Base-by-base conservation (phyloP, 1,140 invertebrate species). In the Euwallacea similis region DNA sequence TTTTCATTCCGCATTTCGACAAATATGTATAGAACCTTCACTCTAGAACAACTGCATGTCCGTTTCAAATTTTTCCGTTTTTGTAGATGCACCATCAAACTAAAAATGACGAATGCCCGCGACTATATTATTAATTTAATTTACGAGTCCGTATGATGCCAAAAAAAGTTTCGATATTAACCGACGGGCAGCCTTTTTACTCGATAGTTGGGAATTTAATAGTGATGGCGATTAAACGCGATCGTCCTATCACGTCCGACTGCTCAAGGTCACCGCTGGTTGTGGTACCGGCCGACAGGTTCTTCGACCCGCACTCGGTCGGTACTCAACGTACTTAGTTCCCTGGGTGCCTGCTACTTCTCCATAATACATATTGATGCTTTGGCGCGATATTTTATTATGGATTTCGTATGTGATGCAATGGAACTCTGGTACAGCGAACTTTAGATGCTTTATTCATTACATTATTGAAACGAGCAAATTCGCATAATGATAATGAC, bases 161-260 rank as follows among this genome's bases (percentile, higher is more conserved):
- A 62, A 61, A 43, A 42, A 43, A 62, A 21, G 59, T n/a, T 7
- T 62, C 42, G n/a, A 62, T 62, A 41, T 43, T n/a, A 42, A 62
- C 21, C 11, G 59, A 11, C 59, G 42, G 21, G 33, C 42, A 42
- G 42, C 7, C 41, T 44, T 63, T 63, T 63, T 63, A 42, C 44
- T 65, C 41, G 42, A 65, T 53, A 54, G 63, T 65, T 65, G 21
- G 47, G 63, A 63, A 65, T 65, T 65, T 65, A 65, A 65, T 54
- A 16, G 47, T 65, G 21, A 33, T 11, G 46, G 33, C 50, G 47
- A 65, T 65, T 65, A 65, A 46, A 65, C 16, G 63, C 63, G 63
- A 50, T 54, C 41, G 46, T 50, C 15, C 63, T n/a, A 65, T 65
- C 63, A 54, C 63, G 63, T 65, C 63, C 63, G 63, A 65, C 46